Evolutionary conservation across 2,113 vertebrate species (phyloP), one percentile per base, ranked within the genome.

Genomic region (Barnardius zonarius): DNA sequence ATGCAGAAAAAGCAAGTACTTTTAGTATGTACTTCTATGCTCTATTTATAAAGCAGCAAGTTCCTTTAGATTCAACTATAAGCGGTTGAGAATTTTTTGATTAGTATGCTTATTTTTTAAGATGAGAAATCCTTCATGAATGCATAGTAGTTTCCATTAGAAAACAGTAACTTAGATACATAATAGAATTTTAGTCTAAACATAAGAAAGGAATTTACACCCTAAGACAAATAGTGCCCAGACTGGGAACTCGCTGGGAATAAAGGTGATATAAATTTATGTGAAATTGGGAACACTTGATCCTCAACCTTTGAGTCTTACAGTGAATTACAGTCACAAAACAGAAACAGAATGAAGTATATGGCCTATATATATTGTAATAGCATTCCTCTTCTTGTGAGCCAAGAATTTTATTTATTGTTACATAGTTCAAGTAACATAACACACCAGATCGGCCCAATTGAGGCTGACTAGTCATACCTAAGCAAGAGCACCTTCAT

Each of bases 401-500:
- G 86, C 51, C 92, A 96, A 96, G 83, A 73, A 62, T 5, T 75
- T 91, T 94, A 90, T 94, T 95, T 93, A 88, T 92, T 2, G 13
- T 88, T 88, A 54, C 22, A 33, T 25, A 85, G 27, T 83, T 88
- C 51, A 88, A 90, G 83, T 59, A 77, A 84, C 62, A 67, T 72
- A 88, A 63, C 79, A 90, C 43, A 93, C 24, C 78, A 93, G 43
- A 72, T 66, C n/a, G 91, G 57, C 25, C 33, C 70, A 86, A n/a
- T 18, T 78, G 69, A 88, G 49, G 15, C 67, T 86, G 68, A 67
- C 74, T 82, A 86, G 54, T 76, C 90, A 90, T 88, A 92, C 48
- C 75, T 89, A 90, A 82, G 35, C 57, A 92, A 75, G 46, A 49
- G 54, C 30, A 86, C 20, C 41, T 94, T 86, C 66, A 83, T 90